A percentile compares a stretch with the other conserved stretches of the same genome.
phyloP scores from a whole-genome alignment of 2,888 invertebrate species.

The Orthosia gothica region DNA sequence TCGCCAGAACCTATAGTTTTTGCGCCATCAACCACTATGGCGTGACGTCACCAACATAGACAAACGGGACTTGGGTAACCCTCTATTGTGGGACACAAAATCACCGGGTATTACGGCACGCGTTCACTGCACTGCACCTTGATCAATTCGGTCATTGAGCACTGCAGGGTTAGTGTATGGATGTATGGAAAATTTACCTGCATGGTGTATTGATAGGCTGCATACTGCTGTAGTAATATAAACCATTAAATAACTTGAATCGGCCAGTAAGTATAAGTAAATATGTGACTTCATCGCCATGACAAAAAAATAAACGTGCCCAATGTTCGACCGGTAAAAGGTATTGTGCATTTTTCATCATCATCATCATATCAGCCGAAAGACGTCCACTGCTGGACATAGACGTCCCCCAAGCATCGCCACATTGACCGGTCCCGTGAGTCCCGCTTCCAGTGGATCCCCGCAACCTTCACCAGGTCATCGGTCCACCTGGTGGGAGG shows the following conservation, averaged over 20 bases:
- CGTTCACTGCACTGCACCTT: slow-evolving; percentile 61
- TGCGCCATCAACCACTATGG: slow-evolving; percentile 12
- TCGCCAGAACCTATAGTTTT: slow-evolving; percentile 23
- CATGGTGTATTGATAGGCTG: not conserved
- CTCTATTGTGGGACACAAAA: slow-evolving; percentile 71
- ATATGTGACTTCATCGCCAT: too few relatives aligned
- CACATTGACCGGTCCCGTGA: too few relatives aligned
- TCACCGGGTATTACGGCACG: slow-evolving; percentile 57
- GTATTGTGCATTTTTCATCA: too few relatives aligned
- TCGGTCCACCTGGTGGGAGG: too few relatives aligned
- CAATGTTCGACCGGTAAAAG: too few relatives aligned
- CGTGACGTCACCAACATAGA: slow-evolving; percentile 56
- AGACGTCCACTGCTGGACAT: too few relatives aligned
- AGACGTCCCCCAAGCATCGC: too few relatives aligned
- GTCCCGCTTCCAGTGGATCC: too few relatives aligned
- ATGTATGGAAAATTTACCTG: slow-evolving; percentile 3
- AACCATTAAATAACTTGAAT: not conserved
- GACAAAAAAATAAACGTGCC: too few relatives aligned
- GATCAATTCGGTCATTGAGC: slow-evolving; percentile 39
- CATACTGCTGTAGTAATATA: not conserved
- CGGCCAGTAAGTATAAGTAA: too few relatives aligned
- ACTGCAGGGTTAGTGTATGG: not conserved
- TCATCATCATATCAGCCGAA: too few relatives aligned
- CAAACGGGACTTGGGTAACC: slow-evolving; percentile 67
- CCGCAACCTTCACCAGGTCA: too few relatives aligned